These are phyloP conservation scores for Drosophila busckii DNA, from an alignment of 1,140 invertebrate species.

Conservation along the genomic window DNA sequence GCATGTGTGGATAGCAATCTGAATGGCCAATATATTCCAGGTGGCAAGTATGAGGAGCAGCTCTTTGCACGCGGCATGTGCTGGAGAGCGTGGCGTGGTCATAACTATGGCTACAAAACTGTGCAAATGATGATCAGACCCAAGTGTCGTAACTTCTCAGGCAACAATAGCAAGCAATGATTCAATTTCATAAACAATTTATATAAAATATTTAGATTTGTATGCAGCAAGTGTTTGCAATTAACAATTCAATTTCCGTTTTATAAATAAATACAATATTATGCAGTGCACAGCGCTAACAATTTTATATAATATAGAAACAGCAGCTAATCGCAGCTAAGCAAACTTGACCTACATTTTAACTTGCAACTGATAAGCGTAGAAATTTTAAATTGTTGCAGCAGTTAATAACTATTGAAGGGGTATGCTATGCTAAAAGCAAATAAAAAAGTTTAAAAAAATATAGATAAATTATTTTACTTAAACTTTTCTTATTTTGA, in stretches of 20 bases:
- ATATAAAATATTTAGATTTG: constrained; percentile 14
- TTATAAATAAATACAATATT: constrained; percentile 5
- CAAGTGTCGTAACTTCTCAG: constrained; percentile 40
- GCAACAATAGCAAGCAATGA: constrained; percentile 10
- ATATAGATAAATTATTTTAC: too few relatives aligned
- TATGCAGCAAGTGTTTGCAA: constrained; percentile 32
- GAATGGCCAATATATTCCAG: constrained; percentile 50
- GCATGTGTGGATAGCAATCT: constrained; percentile 62
- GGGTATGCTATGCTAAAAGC: too few relatives aligned
- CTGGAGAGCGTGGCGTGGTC: constrained; percentile 60
- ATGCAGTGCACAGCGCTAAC: too few relatives aligned
- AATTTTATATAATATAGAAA: too few relatives aligned
- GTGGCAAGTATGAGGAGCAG: constrained; percentile 53
- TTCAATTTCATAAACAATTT: constrained; percentile 16
- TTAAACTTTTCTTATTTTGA: too few relatives aligned
- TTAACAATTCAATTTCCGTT: constrained; percentile 18
- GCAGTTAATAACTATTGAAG: too few relatives aligned
- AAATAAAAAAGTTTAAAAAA: too few relatives aligned
- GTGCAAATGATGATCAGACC: constrained; percentile 64
- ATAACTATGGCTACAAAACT: constrained; percentile 51
- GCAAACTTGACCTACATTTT: constrained; percentile 36
- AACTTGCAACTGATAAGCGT: constrained; percentile 30
- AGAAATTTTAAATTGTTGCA: neutral
- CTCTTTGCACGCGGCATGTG: constrained; percentile 57
- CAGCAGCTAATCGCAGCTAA: constrained; percentile 8